Evolutionary conservation across 1,140 invertebrate genomes (phyloP), one percentile per base, ranked within the genome.

Genomic region (Aplysia californica): DNA sequence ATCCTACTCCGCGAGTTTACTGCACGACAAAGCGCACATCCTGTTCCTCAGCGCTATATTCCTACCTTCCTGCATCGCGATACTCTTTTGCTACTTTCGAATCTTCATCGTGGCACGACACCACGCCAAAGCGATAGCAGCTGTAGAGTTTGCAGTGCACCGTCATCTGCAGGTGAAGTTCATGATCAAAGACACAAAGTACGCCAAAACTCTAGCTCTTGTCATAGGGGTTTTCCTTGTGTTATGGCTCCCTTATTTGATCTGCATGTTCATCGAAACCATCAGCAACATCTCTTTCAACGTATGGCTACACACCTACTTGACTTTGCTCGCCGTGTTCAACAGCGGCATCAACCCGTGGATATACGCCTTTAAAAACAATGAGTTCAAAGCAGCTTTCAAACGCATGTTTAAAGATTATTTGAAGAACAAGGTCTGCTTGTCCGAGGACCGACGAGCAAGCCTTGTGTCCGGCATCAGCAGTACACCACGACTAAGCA

Each of bases 331-430:
- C 0, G 92, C 93, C 3, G 86, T 93, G 31, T 90, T 92, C 0
- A 93, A 92, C 82, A 93, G 92, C 79, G 91, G 92, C 0, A 86
- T 92, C 21, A 94, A 94, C 82, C 93, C 93, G 0, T 94, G 93
- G 93, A 90, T 94, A 15, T 94, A 94, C 80, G 93, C 93, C 0
- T 94, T 92, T 84, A 91, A 93, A 74, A 93, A 93, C 77, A 91
- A 91, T 0, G 93, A 94, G 80, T 92, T 94, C 82, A 90, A 93
- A 26, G 82, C 91, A 0, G 93, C 92, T 3, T 93, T 93, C 2
- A 89, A 91, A 1, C 90, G 92, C 64, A 91, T 93, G 29, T 77
- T 77, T 36, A 75, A 66, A 38, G 75, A 75, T 58, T 38, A 39
- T 26, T 78, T 66, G 36, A 26, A 66, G 23, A 56, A 31, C 5